Conservation (phyloP, 2,888 invertebrate species). For the Diaphora mendica region DNA sequence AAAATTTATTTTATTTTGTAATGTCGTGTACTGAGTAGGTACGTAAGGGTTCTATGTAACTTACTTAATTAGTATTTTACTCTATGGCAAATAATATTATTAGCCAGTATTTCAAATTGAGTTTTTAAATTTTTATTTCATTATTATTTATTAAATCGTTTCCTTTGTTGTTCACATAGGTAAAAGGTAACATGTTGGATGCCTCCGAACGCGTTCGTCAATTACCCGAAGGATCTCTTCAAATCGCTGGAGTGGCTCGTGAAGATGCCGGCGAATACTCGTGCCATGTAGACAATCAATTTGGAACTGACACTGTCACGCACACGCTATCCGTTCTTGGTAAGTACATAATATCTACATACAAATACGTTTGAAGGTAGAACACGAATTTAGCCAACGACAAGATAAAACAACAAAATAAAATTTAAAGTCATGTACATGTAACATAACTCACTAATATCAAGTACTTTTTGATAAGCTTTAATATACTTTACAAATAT, state of each 20-base stretch:
- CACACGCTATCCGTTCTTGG: conserved; percentile 95
- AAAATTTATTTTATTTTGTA: neutral
- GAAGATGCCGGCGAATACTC: conserved; percentile 98
- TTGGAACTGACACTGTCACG: conserved; percentile 96
- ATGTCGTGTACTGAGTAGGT: neutral
- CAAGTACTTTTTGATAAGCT: no score
- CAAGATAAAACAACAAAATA: neutral
- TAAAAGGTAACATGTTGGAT: conserved; percentile 92
- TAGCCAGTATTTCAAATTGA: neutral
- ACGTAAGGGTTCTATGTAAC: neutral
- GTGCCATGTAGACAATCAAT: conserved; percentile 96
- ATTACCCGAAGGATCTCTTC: conserved; percentile 95
- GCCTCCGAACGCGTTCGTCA: conserved; percentile 93
- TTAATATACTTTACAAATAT: no score
- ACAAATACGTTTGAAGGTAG: neutral
- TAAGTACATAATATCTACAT: conserved; percentile 59
- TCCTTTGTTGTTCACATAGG: conserved; percentile 61
- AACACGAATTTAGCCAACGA: neutral
- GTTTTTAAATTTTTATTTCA: no score
- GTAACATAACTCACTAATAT: neutral
- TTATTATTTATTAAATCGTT: neutral
- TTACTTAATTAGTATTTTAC: neutral
- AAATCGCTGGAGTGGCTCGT: conserved; percentile 95
- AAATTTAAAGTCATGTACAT: neutral
- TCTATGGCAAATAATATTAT: neutral